phyloP scores from a whole-genome alignment of 1,140 invertebrate genomes.

The Wasmannia auropunctata region DNA sequence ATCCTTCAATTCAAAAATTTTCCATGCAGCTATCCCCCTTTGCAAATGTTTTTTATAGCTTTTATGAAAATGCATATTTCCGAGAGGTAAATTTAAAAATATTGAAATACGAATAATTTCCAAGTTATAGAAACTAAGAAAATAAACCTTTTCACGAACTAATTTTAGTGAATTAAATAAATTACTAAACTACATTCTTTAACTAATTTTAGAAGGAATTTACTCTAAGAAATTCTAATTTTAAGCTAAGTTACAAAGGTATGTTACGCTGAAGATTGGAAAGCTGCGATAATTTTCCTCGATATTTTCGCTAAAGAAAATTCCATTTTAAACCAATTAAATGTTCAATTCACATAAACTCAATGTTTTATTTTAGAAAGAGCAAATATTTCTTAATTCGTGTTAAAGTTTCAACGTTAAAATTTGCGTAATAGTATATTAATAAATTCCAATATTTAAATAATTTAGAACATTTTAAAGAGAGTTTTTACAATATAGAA shows the following conservation, averaged over 20 bases:
- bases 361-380: not conserved
- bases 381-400: not conserved
- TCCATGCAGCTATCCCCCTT: not conserved
- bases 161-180: not conserved
- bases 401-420: not conserved
- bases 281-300: not conserved
- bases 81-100: not conserved
- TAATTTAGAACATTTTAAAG: no score
- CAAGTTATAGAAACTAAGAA: not conserved
- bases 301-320: not conserved
- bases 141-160: not conserved
- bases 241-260: not conserved
- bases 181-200: not conserved
- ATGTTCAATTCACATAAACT: not conserved
- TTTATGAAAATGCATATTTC: not conserved
- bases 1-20: conserved; percentile 19
- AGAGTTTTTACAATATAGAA: not conserved
- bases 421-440: not conserved
- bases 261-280: not conserved
- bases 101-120: not conserved
- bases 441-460: not conserved
- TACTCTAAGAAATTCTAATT: not conserved
- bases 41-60: not conserved
- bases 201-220: not conserved
- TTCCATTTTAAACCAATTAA: not conserved